Conservation (phyloP, 1,140 invertebrate genomes). For the Drosophila subobscura region DNA sequence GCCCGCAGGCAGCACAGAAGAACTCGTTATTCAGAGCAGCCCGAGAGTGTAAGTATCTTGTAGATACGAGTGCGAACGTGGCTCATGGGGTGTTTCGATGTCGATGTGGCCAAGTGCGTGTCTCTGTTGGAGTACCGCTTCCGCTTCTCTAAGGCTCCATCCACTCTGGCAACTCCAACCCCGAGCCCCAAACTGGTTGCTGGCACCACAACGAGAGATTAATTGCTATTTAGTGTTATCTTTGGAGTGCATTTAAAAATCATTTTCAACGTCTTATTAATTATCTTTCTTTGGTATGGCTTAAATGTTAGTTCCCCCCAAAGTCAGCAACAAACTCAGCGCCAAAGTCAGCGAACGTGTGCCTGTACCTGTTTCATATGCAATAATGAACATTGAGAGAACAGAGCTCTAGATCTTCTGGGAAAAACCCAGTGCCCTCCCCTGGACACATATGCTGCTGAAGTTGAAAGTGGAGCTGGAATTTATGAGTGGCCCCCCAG, state of each 20-base stretch:
- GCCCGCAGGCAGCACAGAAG: neutral
- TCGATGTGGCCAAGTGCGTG: slow-evolving; percentile 10
- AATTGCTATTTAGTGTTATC: too few species aligned
- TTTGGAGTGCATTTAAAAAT: too few species aligned
- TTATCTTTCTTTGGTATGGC: neutral
- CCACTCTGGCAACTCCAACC: too few species aligned
- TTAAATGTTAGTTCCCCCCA: neutral
- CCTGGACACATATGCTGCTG: slow-evolving; percentile 21
- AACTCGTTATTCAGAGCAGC: slow-evolving; percentile 6
- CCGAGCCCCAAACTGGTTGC: too few species aligned
- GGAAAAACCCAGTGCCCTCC: neutral
- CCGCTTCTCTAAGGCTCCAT: too few species aligned
- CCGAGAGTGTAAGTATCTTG: too few species aligned
- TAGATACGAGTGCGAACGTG: too few species aligned
- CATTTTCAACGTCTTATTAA: slow-evolving; percentile 4
- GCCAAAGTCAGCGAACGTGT: neutral
- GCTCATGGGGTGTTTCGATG: too few species aligned
- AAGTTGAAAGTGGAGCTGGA: slow-evolving; percentile 35
- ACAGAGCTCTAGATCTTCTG: slow-evolving; percentile 32
- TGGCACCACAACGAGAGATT: too few species aligned
- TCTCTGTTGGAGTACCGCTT: neutral
- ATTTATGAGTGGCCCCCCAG: slow-evolving; percentile 52
- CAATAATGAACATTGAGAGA: slow-evolving; percentile 44
- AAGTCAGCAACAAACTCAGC: neutral
- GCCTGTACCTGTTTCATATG: slow-evolving; percentile 24